Conservation (phyloP, 2,888 invertebrate genomes). For the Hecatera dysodea region DNA sequence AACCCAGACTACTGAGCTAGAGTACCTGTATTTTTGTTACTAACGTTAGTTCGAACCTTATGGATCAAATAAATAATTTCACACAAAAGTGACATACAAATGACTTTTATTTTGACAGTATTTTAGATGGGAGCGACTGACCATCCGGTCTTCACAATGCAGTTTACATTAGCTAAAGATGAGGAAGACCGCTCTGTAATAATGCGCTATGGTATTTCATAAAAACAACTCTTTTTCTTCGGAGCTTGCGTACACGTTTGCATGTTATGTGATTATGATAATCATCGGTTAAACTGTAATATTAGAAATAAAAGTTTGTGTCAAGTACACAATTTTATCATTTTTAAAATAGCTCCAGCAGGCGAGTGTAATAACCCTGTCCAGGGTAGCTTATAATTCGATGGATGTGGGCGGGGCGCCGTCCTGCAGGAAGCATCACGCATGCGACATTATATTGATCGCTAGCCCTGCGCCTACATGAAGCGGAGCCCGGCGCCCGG, state of each 20-base stretch:
- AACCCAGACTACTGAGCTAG: neutral
- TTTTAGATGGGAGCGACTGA: too few relatives aligned
- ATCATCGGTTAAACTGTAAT: too few relatives aligned
- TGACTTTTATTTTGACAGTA: too few relatives aligned
- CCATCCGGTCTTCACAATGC: too few relatives aligned
- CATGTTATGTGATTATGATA: too few relatives aligned
- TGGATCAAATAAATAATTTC: neutral
- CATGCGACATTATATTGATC: neutral
- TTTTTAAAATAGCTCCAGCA: too few relatives aligned
- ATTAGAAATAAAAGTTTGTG: too few relatives aligned
- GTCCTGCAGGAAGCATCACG: neutral
- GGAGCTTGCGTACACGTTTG: too few relatives aligned
- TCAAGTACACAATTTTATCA: too few relatives aligned
- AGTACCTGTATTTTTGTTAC: neutral
- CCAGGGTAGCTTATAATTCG: too few relatives aligned
- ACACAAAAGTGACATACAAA: neutral
- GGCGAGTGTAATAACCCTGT: too few relatives aligned
- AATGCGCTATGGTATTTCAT: neutral
- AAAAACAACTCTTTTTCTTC: neutral
- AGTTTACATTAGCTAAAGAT: too few relatives aligned
- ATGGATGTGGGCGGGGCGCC: neutral
- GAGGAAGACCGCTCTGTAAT: neutral
- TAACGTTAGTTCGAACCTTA: neutral
- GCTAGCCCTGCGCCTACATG: neutral
- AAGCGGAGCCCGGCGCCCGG: neutral